Base-by-base conservation (phyloP, 1,140 invertebrate species). In the Saxidomus purpurata region DNA sequence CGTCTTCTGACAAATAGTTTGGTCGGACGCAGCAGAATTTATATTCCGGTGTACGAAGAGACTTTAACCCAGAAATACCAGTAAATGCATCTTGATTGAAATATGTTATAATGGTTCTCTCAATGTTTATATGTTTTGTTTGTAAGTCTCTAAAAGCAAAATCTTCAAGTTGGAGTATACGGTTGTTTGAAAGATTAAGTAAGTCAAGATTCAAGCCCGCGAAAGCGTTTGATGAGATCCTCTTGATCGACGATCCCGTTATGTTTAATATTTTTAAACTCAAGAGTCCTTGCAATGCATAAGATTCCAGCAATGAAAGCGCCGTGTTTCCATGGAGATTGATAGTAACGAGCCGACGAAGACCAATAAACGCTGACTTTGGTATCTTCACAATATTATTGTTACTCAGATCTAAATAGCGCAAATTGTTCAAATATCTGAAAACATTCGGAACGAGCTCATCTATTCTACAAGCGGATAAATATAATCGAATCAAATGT, bases 21-120 rank as follows among this genome's bases (percentile, higher is more conserved):
- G 90, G 90, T 49, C 87, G 76, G 34, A 87, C 38, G 67, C 93
- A 94, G 67, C 93, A 94, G n/a, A 92, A 88, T 49, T 76, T 74
- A 61, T 76, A 93, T 9, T 87, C 59, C 40, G 92, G 92, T 17
- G 91, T 90, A 9, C 74, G 85, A 15, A 93, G 49, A 0, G 36
- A 19, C 15, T 28, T 25, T 11, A 93, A 31, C 25, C 63, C 31
- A 28, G 25, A 34, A 1, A 93, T 43, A 11, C 81, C 81, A 28
- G 22, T 83, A 74, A 93, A 94, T 3, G 90, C 88, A 22, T 69
- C n/a, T 9, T 84, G 25, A 36, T 74, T 55, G 55, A 92, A 90
- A 9, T 43, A n/a, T 40, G 63, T 31, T 82, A 93, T 88, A 6
- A 25, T 25, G 25, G 87, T 90, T 3, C 77, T 31, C 28, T 80